A percentile compares a stretch with the other conserved stretches of the same genome.
Conservation (phyloP, 2,113 vertebrate species). For the Tichodroma muraria region DNA sequence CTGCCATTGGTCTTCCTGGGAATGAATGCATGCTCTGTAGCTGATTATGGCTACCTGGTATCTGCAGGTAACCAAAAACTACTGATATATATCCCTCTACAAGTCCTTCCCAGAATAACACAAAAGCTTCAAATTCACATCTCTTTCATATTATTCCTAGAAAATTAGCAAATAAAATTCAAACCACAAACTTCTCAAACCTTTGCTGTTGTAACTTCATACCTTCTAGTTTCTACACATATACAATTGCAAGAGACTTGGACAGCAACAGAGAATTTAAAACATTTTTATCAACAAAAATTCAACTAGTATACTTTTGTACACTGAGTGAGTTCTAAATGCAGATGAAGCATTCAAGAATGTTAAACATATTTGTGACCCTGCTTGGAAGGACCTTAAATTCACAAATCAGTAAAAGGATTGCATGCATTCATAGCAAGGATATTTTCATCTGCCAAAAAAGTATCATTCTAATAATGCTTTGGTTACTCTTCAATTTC, state of each 20-base stretch:
- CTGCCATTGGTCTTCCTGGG: neutral
- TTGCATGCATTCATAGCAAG: neutral
- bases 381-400: neutral
- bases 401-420: neutral
- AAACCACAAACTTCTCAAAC: neutral
- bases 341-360: neutral
- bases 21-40: neutral
- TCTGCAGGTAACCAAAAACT: neutral
- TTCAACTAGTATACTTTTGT: neutral
- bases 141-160: neutral
- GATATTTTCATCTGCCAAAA: neutral
- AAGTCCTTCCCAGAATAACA: neutral
- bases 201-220: neutral
- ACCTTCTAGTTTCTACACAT: neutral
- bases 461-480: neutral
- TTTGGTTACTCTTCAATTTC: neutral
- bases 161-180: neutral
- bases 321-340: neutral
- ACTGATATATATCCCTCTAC: neutral
- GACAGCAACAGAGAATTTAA: neutral
- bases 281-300: neutral
- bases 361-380: neutral
- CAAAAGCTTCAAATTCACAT: neutral
- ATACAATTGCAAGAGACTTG: neutral
- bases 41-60: neutral